Base-by-base conservation (phyloP, 1,140 invertebrate genomes). In the Vanessa tameamea region DNA sequence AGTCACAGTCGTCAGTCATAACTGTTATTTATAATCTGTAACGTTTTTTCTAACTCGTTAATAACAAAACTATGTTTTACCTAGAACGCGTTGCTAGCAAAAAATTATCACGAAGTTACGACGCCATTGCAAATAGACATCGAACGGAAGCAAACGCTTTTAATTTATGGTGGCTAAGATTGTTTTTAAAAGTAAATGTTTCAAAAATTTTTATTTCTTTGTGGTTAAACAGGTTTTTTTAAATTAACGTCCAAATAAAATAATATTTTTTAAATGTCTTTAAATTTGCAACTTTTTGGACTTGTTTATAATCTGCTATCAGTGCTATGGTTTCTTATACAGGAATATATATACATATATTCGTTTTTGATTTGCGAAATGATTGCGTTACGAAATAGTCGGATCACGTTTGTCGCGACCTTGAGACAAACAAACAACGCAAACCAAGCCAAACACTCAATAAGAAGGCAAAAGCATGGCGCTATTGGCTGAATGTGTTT, bases 401-500 rank as follows among this genome's bases (percentile, higher is more conserved):
- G 78, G 82, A 84, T 87, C 87, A 89, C 87, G 89, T 88, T 81
- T 79, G 48, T 64, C 64, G 77, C 84, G 83, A 82, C 89, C 89
- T 90, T 90, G 88, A 82, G 87, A 87, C 86, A 76, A 84, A 82
- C 84, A 82, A 80, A 85, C 84, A 72, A 55, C 31, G 69, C 71
- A 9, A 43, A 43, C 37, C 37, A 43, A 43, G 37, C 74, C 78
- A 79, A 76, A 78, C 76, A 67, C 51, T 63, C 64, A 73, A 75
- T 78, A 72, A 77, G 75, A 73, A 65, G 51, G 66, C 80, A 82
- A 83, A 81, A 31, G 50, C 26, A 65, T 73, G 23, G 53, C 20
- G 6, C 37, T n/a, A 14, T 12, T 6, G 12, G 48, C 20, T 43
- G 7, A 5, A 43, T n/a, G 50, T 73, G 31, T 72, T 47, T 69